phyloP scores from a whole-genome alignment of 2,888 invertebrate species.

The Rotaria macrura region DNA sequence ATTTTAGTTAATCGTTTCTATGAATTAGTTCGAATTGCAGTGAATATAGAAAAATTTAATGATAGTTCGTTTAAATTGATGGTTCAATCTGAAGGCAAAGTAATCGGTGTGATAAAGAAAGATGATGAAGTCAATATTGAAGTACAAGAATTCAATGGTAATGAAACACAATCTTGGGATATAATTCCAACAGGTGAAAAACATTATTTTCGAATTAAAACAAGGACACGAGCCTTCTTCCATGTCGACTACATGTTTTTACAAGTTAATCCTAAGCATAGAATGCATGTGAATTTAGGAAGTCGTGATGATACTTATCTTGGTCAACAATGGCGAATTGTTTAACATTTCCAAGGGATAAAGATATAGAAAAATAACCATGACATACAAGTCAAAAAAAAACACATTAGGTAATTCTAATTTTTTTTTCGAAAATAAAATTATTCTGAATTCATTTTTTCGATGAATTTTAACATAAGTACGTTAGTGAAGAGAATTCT shows the following conservation, averaged over 20 bases:
- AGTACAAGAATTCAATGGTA: background rate
- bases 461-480: too few species aligned
- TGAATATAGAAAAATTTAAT: background rate
- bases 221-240: background rate
- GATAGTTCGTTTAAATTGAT: background rate
- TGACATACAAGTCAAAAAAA: background rate
- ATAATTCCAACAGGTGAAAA: background rate
- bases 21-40: background rate
- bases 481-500: too few species aligned
- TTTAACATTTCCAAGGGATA: background rate
- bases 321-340: background rate
- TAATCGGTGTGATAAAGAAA: background rate
- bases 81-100: background rate
- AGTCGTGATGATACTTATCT: background rate
- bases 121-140: background rate
- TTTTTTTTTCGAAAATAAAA: too few species aligned
- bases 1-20: background rate
- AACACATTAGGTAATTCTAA: too few species aligned
- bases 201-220: background rate
- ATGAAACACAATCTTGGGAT: background rate
- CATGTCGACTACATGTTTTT: background rate
- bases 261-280: background rate
- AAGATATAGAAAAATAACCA: too few species aligned
- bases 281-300: background rate
- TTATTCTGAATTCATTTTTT: too few species aligned